Conservation (phyloP, 2,888 invertebrate species). For the Athalia circularis region DNA sequence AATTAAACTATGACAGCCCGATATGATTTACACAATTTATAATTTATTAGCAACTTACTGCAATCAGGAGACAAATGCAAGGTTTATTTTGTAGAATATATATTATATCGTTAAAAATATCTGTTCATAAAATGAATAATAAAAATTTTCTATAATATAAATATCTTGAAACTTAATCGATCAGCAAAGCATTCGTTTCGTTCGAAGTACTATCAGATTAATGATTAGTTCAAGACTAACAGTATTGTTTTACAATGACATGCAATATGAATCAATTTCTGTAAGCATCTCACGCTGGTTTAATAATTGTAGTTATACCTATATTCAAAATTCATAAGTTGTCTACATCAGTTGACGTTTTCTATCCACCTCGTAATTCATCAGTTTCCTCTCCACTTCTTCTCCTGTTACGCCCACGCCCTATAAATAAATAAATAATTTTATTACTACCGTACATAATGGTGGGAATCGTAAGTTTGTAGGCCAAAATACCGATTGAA, state of each 20-base stretch:
- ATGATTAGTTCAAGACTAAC: not conserved
- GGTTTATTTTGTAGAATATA: not conserved
- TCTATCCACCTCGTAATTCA: conserved; percentile 61
- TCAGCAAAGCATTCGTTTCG: not conserved
- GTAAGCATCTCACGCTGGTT: not conserved
- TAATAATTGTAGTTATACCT: not conserved
- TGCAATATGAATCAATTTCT: conserved; percentile 5
- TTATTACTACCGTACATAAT: conserved; percentile 7
- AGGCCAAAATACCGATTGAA: not conserved
- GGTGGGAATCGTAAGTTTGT: not conserved
- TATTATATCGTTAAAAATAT: conserved; percentile 13
- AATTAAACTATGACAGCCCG: conserved; percentile 21
- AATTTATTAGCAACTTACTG: not conserved
- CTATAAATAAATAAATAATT: conserved; percentile 59
- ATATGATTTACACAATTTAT: not conserved
- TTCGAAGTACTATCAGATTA: not conserved
- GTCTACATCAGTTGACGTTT: not conserved
- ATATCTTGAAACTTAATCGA: not conserved
- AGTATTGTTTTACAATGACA: not conserved
- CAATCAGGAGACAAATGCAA: conserved; percentile 24
- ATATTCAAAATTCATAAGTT: conserved; percentile 14
- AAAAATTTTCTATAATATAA: not conserved
- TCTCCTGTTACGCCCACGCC: conserved; percentile 67
- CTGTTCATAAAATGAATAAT: conserved; percentile 9
- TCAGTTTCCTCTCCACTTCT: conserved; percentile 65